Evolutionary conservation across 2,888 invertebrate species (phyloP), one percentile per base, ranked within the genome.

Genomic region (Rhamphomyia laevipes): DNA sequence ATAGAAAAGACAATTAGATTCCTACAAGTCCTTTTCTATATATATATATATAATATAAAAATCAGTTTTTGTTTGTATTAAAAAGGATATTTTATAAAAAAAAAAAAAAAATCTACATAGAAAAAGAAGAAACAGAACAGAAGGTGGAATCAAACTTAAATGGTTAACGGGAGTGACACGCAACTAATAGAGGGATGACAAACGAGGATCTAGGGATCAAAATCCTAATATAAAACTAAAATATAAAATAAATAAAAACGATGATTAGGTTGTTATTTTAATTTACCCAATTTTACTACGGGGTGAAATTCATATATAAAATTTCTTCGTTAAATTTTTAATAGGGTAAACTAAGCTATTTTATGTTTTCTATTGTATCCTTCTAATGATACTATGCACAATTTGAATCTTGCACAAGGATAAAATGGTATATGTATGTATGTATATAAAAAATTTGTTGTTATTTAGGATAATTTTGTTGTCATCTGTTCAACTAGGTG

Each of bases 241-340:
- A 23, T 13, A 42, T 21, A 42, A 41, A 11, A 41, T 16, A 41
- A 23, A 42, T 23, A 42, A 68, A 68, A 68, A 69, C 67, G 69
- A 69, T 69, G 69, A 69, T 69, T 69, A 69, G 69, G 70, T 69
- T 69, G 69, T 69, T 69, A 69, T 69, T 69, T 69, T 69, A 69
- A 69, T 70, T 69, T 69, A 67, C 70, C 66, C 66, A 69, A 68
- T 68, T 21, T 18, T 40, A 6, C 33, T 4, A 13, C 23, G 23
- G 23, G 23, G 23, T 27, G 23, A 27, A 7, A 6, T 27, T 27
- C 23, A n/a, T n/a, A n/a, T n/a, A n/a, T n/a, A n/a, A n/a, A n/a
- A 7, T 27, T 27, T 27, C 23, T 27, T 27, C 23, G 9, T 27
- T 27, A 27, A 6, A 27, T 21, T 7, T 4, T 27, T 27, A 6